Conservation (phyloP, 2,888 invertebrate genomes). For the Cistogaster globosa region DNA sequence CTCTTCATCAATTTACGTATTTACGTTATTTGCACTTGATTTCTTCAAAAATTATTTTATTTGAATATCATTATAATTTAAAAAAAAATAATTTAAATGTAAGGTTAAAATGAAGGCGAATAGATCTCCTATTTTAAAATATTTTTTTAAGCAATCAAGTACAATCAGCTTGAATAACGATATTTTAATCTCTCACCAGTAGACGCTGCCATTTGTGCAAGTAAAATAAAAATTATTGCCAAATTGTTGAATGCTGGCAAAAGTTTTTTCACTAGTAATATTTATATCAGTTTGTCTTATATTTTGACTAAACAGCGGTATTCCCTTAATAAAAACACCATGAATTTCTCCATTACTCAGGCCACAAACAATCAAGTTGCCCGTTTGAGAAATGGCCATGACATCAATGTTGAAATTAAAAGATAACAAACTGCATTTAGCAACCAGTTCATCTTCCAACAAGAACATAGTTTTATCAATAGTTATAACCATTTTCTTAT, state of each 20-base stretch:
- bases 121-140: no score
- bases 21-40: no score
- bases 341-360: slow-evolving; percentile 81
- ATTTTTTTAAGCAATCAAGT: no score
- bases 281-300: slow-evolving; percentile 78
- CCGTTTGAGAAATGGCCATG: slow-evolving; percentile 79
- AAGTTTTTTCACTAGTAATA: slow-evolving; percentile 74
- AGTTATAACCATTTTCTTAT: slow-evolving; percentile 80
- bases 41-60: no score
- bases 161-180: no score
- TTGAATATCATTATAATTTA: no score
- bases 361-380: slow-evolving; percentile 81
- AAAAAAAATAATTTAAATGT: no score
- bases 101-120: no score
- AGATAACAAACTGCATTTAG: slow-evolving; percentile 79
- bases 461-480: slow-evolving; percentile 80
- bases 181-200: slow-evolving; percentile 75
- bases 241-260: slow-evolving; percentile 78
- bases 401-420: slow-evolving; percentile 80
- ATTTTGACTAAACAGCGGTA: slow-evolving; percentile 79
- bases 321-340: slow-evolving; percentile 80
- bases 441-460: slow-evolving; percentile 80
- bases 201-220: slow-evolving; percentile 80
- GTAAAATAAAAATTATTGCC: slow-evolving; percentile 76
- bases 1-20: background rate